phyloP scores from a whole-genome alignment of 2,797 vertebrate species.

The Miichthys miiuy region DNA sequence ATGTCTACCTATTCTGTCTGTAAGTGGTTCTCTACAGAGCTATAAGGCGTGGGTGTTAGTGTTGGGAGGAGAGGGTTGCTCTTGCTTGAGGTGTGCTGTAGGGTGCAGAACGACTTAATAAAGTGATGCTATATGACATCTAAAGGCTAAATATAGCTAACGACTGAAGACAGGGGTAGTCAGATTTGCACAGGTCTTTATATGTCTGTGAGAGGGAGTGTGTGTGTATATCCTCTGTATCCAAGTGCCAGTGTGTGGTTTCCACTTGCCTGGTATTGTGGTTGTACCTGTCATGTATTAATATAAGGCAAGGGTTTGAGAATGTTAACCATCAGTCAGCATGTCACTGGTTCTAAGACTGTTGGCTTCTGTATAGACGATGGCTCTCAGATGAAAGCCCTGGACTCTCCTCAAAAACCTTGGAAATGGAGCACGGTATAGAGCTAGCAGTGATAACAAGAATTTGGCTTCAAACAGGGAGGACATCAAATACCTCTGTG shows the following conservation, averaged over 20 bases:
- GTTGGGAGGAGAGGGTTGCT: slow-evolving; percentile 38
- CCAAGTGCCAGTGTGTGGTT: slow-evolving; percentile 53
- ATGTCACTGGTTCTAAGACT: slow-evolving; percentile 79
- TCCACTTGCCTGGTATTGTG: slow-evolving; percentile 63
- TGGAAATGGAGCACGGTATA: slow-evolving; percentile 91
- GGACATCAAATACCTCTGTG: slow-evolving; percentile 92
- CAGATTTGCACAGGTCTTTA: slow-evolving; percentile 53
- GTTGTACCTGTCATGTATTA: slow-evolving; percentile 76
- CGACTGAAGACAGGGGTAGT: slow-evolving; percentile 31
- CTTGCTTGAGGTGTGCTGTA: slow-evolving; percentile 31
- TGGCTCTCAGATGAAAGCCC: slow-evolving; percentile 91
- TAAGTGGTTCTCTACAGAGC: slow-evolving; percentile 85
- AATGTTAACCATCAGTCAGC: slow-evolving; percentile 84
- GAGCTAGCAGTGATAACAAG: slow-evolving; percentile 91
- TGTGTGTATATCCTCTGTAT: slow-evolving; percentile 31
- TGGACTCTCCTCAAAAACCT: slow-evolving; percentile 88
- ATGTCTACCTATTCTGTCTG: slow-evolving; percentile 82
- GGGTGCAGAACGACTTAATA: slow-evolving; percentile 81
- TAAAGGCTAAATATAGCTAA: slow-evolving; percentile 80
- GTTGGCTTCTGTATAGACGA: slow-evolving; percentile 80
- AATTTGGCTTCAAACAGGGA: slow-evolving; percentile 91
- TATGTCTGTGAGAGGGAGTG: slow-evolving; percentile 28
- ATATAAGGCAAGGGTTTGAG: slow-evolving; percentile 79
- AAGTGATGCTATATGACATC: slow-evolving; percentile 84
- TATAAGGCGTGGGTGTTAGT: slow-evolving; percentile 78